A percentile compares a stretch with the other conserved stretches of the same genome.
phyloP scores from a whole-genome alignment of 2,888 invertebrate genomes.

The Ormyrus pomaceus region DNA sequence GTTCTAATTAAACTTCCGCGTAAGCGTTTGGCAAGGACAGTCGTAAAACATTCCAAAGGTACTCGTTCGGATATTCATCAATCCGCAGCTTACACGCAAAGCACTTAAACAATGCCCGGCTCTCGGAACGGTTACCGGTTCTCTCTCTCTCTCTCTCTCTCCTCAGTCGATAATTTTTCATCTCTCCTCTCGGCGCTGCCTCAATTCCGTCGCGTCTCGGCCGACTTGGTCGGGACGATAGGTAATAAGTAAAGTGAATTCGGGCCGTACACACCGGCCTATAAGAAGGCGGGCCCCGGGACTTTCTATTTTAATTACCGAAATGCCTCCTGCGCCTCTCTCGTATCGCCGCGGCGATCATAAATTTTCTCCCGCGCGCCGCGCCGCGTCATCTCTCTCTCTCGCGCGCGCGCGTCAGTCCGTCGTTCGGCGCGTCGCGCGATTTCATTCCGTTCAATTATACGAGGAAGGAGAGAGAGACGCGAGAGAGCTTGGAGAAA shows the following conservation, averaged over 20 bases:
- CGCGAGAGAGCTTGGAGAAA: conserved; percentile 6
- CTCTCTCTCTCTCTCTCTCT: background rate
- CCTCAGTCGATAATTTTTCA: conserved; percentile 26
- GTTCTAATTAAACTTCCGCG: conserved; percentile 32
- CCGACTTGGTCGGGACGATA: background rate
- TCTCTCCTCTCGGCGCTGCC: conserved; percentile 23
- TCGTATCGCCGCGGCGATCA: conserved; percentile 15
- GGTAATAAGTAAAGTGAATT: conserved; percentile 30
- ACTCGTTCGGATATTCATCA: conserved; percentile 19
- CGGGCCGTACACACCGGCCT: background rate
- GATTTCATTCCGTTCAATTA: conserved; percentile 51
- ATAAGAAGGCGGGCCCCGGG: conserved; percentile 3
- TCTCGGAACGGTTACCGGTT: conserved; percentile 8
- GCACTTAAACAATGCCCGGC: conserved; percentile 23
- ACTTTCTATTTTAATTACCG: conserved; percentile 48
- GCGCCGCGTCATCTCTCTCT: background rate
- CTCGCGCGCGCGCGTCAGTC: background rate
- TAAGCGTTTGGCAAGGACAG: conserved; percentile 24
- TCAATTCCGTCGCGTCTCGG: conserved; percentile 5
- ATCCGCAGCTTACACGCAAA: background rate
- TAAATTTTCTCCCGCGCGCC: conserved; percentile 32
- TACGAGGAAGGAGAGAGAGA: conserved; percentile 27
- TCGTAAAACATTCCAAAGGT: conserved; percentile 21
- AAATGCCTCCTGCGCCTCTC: conserved; percentile 20
- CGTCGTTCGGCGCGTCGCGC: background rate